Base-by-base conservation (phyloP, 2,113 vertebrate genomes). In the Hiodon alosoides region DNA sequence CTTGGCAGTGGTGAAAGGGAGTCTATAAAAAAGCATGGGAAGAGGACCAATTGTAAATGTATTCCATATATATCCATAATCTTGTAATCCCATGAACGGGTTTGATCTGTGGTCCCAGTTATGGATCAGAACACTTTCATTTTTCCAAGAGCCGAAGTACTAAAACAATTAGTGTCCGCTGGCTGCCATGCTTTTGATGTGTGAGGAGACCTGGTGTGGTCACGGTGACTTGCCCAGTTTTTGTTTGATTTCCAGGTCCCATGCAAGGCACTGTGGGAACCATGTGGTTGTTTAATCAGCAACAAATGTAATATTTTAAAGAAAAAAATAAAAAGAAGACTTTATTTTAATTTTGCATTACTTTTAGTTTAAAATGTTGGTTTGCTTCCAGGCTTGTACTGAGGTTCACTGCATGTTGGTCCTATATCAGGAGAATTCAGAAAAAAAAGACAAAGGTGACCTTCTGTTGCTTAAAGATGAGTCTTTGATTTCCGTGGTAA, bases 191-290 rank as follows among this genome's bases (percentile, higher is more conserved):
- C 77, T 84, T 84, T 86, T 84, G 81, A 84, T 81, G 85, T 81
- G 87, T 87, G 89, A 87, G 90, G 87, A 89, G 89, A 91, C 91
- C 90, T 89, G 89, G 89, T 90, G 90, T 89, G 89, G 88, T 90
- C 83, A 86, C 88, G 87, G 82, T 82, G 88, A 86, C 87, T 90
- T 5, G 80, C 85, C 62, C 54, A 17, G 50, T 16, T 69, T 64
- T 72, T 76, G 14, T 71, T 74, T 82, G 89, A n/a, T 31, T 92
- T 90, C 88, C 86, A 4, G 87, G 86, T 90, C 90, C 88, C 87
- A 85, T 89, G 90, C 91, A 90, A 92, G 91, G 90, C 89, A 85
- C 87, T 90, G 90, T 91, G 90, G 89, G 90, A 93, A 92, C 90
- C 81, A 83, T 86, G 71, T 76, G 87, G 88, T 86, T 91, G 83